Percentiles rank a stretch among this genome's conserved stretches.
Conservation (phyloP, 2,888 invertebrate species). For the Drosophila falleni region DNA sequence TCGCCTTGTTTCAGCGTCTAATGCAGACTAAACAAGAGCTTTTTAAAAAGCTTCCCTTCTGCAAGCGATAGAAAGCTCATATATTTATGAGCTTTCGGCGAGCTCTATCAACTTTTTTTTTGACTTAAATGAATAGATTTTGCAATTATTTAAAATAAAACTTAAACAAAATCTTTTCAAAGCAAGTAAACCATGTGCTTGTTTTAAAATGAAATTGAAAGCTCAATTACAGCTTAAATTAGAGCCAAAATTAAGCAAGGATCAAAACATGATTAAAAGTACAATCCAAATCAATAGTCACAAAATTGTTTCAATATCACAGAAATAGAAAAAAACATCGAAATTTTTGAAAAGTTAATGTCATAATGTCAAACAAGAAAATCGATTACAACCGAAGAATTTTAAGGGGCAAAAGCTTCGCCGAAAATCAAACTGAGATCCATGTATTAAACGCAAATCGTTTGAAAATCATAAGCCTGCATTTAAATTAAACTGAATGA, state of each 20-base stretch:
- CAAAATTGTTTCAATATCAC: background rate
- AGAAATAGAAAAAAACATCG: background rate
- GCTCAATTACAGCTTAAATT: too few relatives aligned
- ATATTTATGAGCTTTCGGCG: background rate
- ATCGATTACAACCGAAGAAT: background rate
- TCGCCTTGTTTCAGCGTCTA: background rate
- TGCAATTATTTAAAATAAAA: background rate
- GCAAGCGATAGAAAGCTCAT: background rate
- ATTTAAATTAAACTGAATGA: background rate
- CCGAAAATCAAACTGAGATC: background rate
- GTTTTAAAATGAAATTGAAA: too few relatives aligned
- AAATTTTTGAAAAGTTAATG: too few relatives aligned
- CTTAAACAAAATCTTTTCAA: too few relatives aligned
- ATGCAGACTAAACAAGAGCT: constrained; percentile 18
- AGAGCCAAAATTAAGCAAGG: too few relatives aligned
- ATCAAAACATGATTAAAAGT: too few relatives aligned
- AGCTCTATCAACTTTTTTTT: background rate
- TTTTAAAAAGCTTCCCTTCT: constrained; percentile 6
- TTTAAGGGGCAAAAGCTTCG: too few relatives aligned
- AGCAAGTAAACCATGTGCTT: background rate
- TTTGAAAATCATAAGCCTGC: background rate
- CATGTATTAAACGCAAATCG: background rate
- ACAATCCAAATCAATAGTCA: too few relatives aligned
- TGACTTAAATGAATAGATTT: background rate
- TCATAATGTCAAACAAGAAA: background rate